Evolutionary conservation across 2,797 vertebrate species (phyloP).

Genomic region (Rallus crepitans): DNA sequence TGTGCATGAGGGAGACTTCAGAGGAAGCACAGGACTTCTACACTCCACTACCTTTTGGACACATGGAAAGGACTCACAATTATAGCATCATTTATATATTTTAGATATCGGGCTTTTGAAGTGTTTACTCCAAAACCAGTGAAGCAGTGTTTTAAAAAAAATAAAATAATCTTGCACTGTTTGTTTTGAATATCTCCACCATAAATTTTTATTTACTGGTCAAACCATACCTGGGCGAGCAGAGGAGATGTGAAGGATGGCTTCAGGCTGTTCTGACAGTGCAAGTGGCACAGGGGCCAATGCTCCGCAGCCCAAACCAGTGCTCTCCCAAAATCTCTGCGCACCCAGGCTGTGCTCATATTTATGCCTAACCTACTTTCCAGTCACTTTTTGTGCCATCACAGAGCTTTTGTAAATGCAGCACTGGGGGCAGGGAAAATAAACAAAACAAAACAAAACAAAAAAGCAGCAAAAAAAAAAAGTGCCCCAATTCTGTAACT

Average conservation of each 20-base stretch:
- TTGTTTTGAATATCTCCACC: not conserved
- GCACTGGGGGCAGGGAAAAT: conserved; percentile 25
- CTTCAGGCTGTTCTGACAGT: not conserved
- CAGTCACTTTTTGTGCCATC: conserved; percentile 1
- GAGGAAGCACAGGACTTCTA: not conserved
- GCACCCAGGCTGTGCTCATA: not conserved
- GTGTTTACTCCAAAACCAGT: not conserved
- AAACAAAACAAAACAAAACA: too few species aligned
- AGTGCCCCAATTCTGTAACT: conserved; percentile 51
- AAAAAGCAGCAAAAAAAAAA: not conserved
- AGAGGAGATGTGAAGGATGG: not conserved
- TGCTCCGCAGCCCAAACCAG: not conserved
- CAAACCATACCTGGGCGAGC: not conserved
- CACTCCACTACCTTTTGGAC: not conserved
- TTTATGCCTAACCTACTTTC: conserved; percentile 66
- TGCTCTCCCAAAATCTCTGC: not conserved
- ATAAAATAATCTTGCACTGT: not conserved
- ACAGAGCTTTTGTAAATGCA: conserved; percentile 20
- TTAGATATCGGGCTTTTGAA: not conserved
- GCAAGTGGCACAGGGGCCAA: rapidly evolving
- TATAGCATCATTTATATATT: not conserved
- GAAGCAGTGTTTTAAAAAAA: not conserved
- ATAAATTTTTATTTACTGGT: not conserved
- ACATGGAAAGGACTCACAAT: not conserved
- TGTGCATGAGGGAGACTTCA: not conserved